These are phyloP conservation scores for Tricholaema leucomelas DNA, from an alignment of 2,113 vertebrate genomes.

Conservation along the genomic window DNA sequence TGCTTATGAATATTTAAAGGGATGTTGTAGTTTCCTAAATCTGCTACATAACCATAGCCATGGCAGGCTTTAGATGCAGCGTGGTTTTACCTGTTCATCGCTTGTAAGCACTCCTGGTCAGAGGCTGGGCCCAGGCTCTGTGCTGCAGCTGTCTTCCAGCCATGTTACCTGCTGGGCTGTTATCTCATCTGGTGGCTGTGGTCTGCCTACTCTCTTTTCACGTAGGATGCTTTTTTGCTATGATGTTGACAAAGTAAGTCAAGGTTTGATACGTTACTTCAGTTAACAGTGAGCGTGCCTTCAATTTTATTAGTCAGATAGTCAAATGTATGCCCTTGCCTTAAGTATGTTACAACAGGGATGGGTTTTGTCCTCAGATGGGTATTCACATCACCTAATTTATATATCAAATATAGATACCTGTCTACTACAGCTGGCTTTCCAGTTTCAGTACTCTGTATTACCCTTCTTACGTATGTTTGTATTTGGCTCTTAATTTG, in stretches of 20 bases:
- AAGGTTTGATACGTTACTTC: neutral
- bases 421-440: neutral
- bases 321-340: fast-evolving
- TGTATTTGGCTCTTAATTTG: neutral
- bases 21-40: neutral
- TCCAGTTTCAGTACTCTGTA: neutral
- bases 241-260: neutral
- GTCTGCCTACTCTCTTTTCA: neutral
- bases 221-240: neutral
- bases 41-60: neutral
- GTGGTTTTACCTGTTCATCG: neutral
- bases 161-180: neutral
- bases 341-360: fast-evolving
- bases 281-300: neutral
- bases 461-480: neutral
- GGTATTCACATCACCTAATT: neutral
- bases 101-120: fast-evolving
- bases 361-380: neutral
- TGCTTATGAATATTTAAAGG: neutral
- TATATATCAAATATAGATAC: neutral
- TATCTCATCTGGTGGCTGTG: conserved; percentile 31
- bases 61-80: neutral
- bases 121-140: neutral
- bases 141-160: neutral
- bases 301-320: neutral